Evolutionary conservation across 1,140 invertebrate species (phyloP), one percentile per base, ranked within the genome.

Genomic region (Andricus grossulariae): DNA sequence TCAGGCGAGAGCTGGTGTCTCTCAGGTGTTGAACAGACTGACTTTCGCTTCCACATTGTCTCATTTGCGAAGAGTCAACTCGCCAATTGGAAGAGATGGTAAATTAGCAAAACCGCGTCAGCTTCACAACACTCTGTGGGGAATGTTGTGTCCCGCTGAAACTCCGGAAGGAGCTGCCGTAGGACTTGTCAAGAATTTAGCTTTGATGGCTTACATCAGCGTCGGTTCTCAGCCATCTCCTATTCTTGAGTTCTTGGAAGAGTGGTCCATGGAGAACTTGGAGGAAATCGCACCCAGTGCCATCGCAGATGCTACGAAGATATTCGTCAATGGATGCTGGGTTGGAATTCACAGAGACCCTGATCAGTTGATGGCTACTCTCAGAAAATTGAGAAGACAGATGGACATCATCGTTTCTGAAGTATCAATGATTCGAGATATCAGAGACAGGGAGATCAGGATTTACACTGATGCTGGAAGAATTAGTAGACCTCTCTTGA

Each of bases 71-170:
- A 55, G 85, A 73, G 85, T 87, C 0, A 87, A 87, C 50, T 87
- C 85, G 11, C 85, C 85, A 2, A 87, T 87, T 79, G 85, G 85
- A 72, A 80, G 84, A 2, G 85, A 87, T 54, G 85, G 85, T 50
- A 87, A 87, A 77, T 72, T 87, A 15, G 85, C 85, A 6, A 87
- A 85, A 76, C 85, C 85, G n/a, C 85, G 85, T 74, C 85, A 87
- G 32, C 50, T 87, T 39, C 85, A 87, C 55, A 87, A 87, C 71
- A 87, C 85, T 1, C 77, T 87, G 12, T 87, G 85, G 84, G 85
- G 85, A 3, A 87, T 87, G 85, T 77, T 87, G 19, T 87, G 85
- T 71, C 85, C 85, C 54, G 85, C 85, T 1, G 85, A 87, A 74
- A 87, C 85, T 1, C 85, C 85, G 0, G 84, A 87, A 74, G 84